Conservation (phyloP, 2,888 invertebrate species). For the Latrodectus elegans region DNA sequence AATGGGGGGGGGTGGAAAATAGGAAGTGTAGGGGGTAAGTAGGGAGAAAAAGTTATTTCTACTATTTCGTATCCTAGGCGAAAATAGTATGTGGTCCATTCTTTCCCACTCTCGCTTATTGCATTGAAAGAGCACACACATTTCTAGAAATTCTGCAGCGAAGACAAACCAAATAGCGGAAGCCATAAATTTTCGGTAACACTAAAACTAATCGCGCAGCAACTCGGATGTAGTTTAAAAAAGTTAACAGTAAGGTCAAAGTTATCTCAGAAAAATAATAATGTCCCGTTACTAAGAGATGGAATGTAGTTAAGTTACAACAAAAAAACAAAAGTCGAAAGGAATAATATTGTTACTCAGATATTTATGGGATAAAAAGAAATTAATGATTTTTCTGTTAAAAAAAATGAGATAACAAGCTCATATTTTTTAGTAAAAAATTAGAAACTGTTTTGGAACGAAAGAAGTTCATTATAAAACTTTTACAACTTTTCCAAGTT, state of each 20-base stretch:
- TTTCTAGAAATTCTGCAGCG: slow-evolving; percentile 20
- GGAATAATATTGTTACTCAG: too few species aligned
- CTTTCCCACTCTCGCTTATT: slow-evolving; percentile 16
- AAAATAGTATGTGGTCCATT: slow-evolving; percentile 37
- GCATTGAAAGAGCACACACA: slow-evolving; percentile 28
- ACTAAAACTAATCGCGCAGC: slow-evolving; percentile 7
- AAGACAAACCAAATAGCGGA: slow-evolving; percentile 11
- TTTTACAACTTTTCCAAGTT: too few species aligned
- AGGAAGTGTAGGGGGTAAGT: not conserved
- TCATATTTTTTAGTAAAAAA: too few species aligned
- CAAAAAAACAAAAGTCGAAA: too few species aligned
- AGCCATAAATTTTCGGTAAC: slow-evolving; percentile 30
- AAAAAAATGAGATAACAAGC: too few species aligned
- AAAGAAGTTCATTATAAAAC: too few species aligned
- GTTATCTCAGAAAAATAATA: not conserved
- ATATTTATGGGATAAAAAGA: too few species aligned
- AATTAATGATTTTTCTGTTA: too few species aligned
- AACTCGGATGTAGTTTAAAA: not conserved
- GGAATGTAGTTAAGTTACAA: too few species aligned
- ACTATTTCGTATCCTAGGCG: slow-evolving; percentile 15
- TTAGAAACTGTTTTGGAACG: too few species aligned
- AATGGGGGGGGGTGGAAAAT: not conserved
- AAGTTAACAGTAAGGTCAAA: not conserved
- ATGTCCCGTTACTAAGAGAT: too few species aligned
- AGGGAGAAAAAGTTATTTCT: slow-evolving; percentile 26